Evolutionary conservation across 2,797 vertebrate species (phyloP), one percentile per base, ranked within the genome.

Genomic region (Psittacula derbiana): DNA sequence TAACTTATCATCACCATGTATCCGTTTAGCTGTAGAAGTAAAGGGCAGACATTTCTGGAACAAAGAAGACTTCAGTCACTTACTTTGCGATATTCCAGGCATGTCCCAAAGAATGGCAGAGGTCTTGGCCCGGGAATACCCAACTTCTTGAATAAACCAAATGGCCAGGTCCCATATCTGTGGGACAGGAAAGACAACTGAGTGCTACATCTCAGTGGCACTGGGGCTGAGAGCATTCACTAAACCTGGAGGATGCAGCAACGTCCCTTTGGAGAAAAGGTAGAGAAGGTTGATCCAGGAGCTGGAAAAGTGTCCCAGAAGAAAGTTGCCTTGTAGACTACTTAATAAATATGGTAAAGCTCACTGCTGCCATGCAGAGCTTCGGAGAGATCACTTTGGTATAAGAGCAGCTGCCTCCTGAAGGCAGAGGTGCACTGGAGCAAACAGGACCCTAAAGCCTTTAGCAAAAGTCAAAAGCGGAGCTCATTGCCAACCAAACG

Each of bases 61-160:
- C 41, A 18, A 4, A 60, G n/a, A 50, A 46, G 27, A n/a, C 8
- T 71, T 20, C 47, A 3, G 15, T 17, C 74, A 92, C 96, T 96
- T 80, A 98, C 98, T 15, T 64, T 73, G 87, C 97, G 95, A 49
- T 97, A 96, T 36, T 81, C 89, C 49, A 88, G n/a, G 57, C 93
- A 3, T 0, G 98, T 98, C 64, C 98, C 98, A 2, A 95, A 36
- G 94, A 98, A 98, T 41, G 98, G 97, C 14, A 93, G 0, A 3
- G 98, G 98, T 43, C 38, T 98, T 4, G 98, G 97, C 53, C 98
- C 97, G 0, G 98, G 97, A 90, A 98, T 97, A n/a, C 98, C 98
- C 91, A 98, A 5, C 47, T 97, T 98, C 92, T 97, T 97, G 94
- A 98, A 98, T 6, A 97, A 2, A 15, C 98, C 88, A 75, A 78